phyloP scores from a whole-genome alignment of 2,888 invertebrate genomes.

The Clanis bilineata region DNA sequence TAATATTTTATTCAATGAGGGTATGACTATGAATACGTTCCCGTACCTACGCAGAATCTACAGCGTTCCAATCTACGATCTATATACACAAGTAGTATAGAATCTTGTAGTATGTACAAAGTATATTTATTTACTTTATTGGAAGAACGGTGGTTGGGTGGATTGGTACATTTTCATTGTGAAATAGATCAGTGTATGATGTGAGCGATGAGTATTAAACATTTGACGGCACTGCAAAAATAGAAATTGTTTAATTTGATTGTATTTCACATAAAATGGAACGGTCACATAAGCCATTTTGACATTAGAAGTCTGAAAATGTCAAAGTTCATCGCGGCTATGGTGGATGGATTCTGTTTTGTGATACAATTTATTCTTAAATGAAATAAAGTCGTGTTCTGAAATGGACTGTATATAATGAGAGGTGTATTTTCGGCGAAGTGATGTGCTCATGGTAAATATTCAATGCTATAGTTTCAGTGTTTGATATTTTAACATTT shows the following conservation, averaged over 20 bases:
- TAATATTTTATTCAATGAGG: background rate
- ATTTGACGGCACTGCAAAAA: background rate
- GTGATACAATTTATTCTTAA: conserved; percentile 12
- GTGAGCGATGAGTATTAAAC: background rate
- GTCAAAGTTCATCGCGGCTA: conserved; percentile 71
- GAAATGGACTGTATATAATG: conserved; percentile 13
- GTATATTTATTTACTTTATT: conserved; percentile 44
- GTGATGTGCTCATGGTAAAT: conserved; percentile 13
- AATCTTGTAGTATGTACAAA: conserved; percentile 26
- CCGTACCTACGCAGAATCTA: conserved; percentile 55
- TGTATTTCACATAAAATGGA: conserved; percentile 44
- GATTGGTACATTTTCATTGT: background rate
- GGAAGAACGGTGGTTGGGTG: background rate
- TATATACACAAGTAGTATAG: conserved; percentile 32
- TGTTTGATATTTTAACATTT: background rate
- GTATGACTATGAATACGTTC: conserved; percentile 50
- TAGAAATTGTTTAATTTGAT: background rate
- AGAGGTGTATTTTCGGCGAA: background rate
- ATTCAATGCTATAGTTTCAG: background rate
- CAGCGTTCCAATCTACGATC: conserved; percentile 67
- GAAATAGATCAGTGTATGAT: background rate
- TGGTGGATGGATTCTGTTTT: conserved; percentile 9
- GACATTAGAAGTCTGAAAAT: conserved; percentile 58
- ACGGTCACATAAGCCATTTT: conserved; percentile 55
- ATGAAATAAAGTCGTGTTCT: conserved; percentile 8